Evolutionary conservation across 2,113 vertebrate genomes (phyloP), one percentile per base, ranked within the genome.

Genomic region (Suncus etruscus): DNA sequence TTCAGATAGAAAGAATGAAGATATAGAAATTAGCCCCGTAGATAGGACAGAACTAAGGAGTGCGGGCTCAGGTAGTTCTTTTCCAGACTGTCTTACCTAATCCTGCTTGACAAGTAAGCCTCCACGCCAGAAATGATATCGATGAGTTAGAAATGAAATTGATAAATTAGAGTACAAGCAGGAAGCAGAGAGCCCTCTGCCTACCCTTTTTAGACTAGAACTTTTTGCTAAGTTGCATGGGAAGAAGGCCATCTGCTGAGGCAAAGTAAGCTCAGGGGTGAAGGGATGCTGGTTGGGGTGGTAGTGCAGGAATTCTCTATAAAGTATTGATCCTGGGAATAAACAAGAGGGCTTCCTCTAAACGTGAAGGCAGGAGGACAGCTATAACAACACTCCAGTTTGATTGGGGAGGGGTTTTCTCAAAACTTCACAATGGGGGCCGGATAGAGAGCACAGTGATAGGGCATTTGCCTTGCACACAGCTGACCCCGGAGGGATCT

Each of bases 121-220:
- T 70, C 32, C 61, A 61, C 63, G 50, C 73, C 89, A 72, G 31
- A 83, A 90, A 70, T 5, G 18, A 76, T 85, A 69, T 7, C 61
- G 22, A 51, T 76, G n/a, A 65, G 58, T 73, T 87, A 72, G 31
- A 83, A 90, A 75, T 5, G 18, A 76, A 87, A 69, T 8, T 68
- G 22, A 51, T 76, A n/a, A 65, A 32, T 69, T 65, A 84, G 61
- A 74, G 70, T 91, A 24, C 63, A 81, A 69, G 58, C 12, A 7
- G 61, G 66, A 72, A 89, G 87, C 47, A 81, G 39, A 91, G 81
- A 86, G 69, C 58, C 27, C 54, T 66, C 69, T 32, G 70, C 32
- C 1, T 78, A 68, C 86, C 20, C 54, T 86, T 93, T 91, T 92
- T 91, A 77, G 87, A 47, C 39, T 89, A 50, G 79, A 94, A 89